Conservation (phyloP, 2,888 invertebrate species). For the Microplitis manilae region DNA sequence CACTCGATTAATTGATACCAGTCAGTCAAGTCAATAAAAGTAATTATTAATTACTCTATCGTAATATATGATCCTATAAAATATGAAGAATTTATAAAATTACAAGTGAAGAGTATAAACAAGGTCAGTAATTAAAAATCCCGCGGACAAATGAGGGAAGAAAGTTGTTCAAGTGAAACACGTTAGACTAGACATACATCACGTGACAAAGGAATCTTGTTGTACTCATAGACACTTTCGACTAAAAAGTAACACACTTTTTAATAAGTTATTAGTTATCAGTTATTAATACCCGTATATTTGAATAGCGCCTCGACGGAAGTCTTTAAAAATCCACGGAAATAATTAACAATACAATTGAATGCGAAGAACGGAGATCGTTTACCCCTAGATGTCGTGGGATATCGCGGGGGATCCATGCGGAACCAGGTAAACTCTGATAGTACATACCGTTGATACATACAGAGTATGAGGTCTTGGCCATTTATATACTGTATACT, state of each 20-base stretch:
- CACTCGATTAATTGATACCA: conserved; percentile 10
- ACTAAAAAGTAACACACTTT: neutral
- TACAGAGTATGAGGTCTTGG: conserved; percentile 44
- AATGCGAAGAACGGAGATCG: conserved; percentile 13
- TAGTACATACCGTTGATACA: neutral
- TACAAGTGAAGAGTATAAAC: neutral
- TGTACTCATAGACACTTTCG: conserved; percentile 6
- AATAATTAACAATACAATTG: conserved; percentile 22
- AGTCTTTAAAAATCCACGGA: neutral
- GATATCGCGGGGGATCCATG: conserved; percentile 6
- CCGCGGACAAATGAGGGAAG: conserved; percentile 9
- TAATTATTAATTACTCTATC: neutral
- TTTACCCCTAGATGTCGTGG: conserved; percentile 25
- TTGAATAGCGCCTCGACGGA: neutral
- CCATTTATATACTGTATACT: conserved; percentile 19
- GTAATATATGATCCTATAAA: neutral
- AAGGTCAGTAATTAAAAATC: conserved; percentile 27
- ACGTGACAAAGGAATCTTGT: neutral
- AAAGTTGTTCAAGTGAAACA: conserved; percentile 19
- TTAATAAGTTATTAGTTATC: neutral
- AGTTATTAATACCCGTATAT: neutral
- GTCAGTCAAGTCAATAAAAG: neutral
- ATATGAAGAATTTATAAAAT: conserved; percentile 15
- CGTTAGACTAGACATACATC: neutral
- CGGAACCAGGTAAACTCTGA: conserved; percentile 17